Percentiles rank a stretch among this genome's conserved stretches.
These are phyloP conservation scores for Alosa alosa DNA, from an alignment of 2,113 vertebrate species.

Conservation along the genomic window DNA sequence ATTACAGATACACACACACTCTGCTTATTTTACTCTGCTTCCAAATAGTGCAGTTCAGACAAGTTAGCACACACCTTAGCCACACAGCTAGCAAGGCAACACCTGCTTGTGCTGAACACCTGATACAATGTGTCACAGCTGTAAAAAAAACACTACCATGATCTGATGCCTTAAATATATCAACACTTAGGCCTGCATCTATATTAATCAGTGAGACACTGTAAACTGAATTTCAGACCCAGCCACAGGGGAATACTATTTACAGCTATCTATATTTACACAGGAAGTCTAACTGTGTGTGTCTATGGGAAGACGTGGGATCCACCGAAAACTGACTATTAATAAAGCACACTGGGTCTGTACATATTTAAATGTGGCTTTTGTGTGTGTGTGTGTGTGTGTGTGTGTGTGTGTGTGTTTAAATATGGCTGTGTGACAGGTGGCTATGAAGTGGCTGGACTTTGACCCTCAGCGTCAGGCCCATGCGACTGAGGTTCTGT, in stretches of 20 bases:
- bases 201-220: background rate
- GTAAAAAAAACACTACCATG: background rate
- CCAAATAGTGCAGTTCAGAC: background rate
- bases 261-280: slow-evolving; percentile 1
- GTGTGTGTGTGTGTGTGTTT: slow-evolving; percentile 16
- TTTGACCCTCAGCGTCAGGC: slow-evolving; percentile 70
- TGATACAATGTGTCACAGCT: background rate
- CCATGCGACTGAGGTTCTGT: slow-evolving; percentile 74
- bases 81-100: background rate
- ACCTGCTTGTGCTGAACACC: background rate
- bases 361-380: background rate
- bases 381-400: background rate
- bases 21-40: background rate
- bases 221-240: background rate
- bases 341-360: slow-evolving; percentile 25
- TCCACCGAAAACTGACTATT: slow-evolving; percentile 22
- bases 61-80: background rate
- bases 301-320: background rate
- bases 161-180: background rate
- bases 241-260: background rate
- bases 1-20: background rate
- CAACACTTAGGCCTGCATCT: background rate
- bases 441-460: slow-evolving; percentile 81
- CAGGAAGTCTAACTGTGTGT: background rate
- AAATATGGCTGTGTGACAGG: slow-evolving; percentile 50